These are phyloP conservation scores for Pomacea maculata DNA, from an alignment of 1,140 invertebrate genomes.

Conservation along the genomic window DNA sequence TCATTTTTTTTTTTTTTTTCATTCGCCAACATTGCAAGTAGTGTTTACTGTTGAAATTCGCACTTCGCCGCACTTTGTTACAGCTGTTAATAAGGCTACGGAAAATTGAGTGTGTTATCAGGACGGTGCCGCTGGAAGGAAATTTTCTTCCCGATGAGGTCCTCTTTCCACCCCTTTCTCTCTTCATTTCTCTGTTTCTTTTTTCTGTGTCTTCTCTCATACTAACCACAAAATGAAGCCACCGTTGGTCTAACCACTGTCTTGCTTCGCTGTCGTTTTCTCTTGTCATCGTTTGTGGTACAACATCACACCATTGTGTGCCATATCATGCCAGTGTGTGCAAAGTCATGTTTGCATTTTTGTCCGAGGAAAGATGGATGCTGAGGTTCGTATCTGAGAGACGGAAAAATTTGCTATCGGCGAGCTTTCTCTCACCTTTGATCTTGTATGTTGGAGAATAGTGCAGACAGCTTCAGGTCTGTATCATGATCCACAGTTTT, in stretches of 20 bases:
- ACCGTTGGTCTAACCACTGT: background rate
- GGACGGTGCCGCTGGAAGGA: too few relatives aligned
- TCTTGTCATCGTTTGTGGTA: background rate
- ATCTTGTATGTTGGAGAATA: too few relatives aligned
- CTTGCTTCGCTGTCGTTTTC: background rate
- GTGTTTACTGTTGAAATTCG: too few relatives aligned
- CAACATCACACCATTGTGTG: background rate
- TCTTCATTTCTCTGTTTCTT: background rate
- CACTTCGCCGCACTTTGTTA: too few relatives aligned
- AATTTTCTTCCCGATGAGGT: too few relatives aligned
- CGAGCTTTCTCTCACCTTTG: background rate
- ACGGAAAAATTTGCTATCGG: background rate
- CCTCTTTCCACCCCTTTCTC: background rate
- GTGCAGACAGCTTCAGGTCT: background rate
- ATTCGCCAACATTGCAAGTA: too few relatives aligned
- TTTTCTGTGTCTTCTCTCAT: background rate
- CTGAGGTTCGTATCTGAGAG: background rate
- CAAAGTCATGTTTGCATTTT: background rate
- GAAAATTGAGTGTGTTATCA: too few relatives aligned
- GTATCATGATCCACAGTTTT: background rate
- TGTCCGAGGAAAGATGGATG: background rate
- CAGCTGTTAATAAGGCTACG: too few relatives aligned
- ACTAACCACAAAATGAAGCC: too few relatives aligned
- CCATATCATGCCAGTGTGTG: background rate
- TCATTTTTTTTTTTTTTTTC: too few relatives aligned